Percentiles rank a stretch among this genome's conserved stretches.
phyloP scores from a whole-genome alignment of 2,797 vertebrate genomes.

The Lutjanus campechanus region DNA sequence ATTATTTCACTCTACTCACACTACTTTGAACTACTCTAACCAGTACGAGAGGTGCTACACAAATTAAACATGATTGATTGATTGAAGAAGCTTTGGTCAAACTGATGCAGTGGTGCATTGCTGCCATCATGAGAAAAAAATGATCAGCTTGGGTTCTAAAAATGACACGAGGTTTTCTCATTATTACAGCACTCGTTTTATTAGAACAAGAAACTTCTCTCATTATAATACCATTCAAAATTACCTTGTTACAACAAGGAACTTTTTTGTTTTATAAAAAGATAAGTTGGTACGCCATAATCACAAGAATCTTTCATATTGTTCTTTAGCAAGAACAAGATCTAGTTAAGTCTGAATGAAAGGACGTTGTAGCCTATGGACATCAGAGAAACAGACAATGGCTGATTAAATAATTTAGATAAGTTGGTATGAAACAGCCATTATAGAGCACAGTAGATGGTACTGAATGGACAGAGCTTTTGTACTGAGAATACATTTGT shows the following conservation, averaged over 20 bases:
- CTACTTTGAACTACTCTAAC: too few species aligned
- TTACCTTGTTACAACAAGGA: neutral
- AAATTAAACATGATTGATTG: too few species aligned
- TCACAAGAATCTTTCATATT: neutral
- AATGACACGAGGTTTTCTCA: neutral
- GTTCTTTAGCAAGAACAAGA: neutral
- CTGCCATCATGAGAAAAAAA: neutral
- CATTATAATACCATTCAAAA: neutral
- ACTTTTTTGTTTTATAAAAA: neutral
- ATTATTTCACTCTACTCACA: too few species aligned
- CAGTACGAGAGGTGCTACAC: too few species aligned
- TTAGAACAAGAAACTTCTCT: neutral
- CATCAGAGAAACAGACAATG: constrained; percentile 11
- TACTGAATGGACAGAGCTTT: neutral
- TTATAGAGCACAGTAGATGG: neutral
- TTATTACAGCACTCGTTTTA: constrained; percentile 6
- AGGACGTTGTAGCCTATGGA: neutral
- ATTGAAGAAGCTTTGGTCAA: constrained; percentile 11
- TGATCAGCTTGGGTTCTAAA: neutral
- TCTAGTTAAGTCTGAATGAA: constrained; percentile 17
- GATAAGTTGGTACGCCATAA: neutral
- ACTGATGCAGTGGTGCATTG: neutral
- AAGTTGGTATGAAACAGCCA: neutral
- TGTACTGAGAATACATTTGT: neutral
- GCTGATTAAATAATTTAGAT: constrained; percentile 21